These are phyloP conservation scores for Leucopternis melanops DNA, from an alignment of 2,113 vertebrate genomes.

Conservation along the genomic window DNA sequence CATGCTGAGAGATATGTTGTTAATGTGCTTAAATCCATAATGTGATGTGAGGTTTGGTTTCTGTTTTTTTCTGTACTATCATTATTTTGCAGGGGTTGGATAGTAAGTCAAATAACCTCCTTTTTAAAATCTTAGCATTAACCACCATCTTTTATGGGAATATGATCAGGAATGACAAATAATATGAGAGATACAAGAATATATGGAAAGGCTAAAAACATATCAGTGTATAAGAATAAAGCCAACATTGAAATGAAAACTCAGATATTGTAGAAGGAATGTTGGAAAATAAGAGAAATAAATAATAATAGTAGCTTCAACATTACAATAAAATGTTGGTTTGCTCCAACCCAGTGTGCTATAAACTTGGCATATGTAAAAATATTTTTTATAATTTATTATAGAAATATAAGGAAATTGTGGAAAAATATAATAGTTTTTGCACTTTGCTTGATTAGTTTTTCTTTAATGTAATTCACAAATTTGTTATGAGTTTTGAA, in stretches of 20 bases:
- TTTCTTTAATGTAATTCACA: not conserved
- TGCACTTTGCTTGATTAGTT: not conserved
- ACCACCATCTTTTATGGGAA: not conserved
- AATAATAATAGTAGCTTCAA: not conserved
- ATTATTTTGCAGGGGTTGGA: not conserved
- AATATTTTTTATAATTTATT: not conserved
- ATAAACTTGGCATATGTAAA: not conserved
- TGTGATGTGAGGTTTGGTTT: not conserved
- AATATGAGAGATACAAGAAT: not conserved
- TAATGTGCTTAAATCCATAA: not conserved
- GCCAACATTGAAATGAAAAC: not conserved
- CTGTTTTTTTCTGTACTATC: not conserved
- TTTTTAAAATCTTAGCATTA: not conserved
- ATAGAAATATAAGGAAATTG: not conserved
- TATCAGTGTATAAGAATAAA: not conserved
- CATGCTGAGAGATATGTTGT: fast-evolving
- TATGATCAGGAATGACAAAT: not conserved
- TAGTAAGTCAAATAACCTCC: not conserved
- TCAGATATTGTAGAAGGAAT: not conserved
- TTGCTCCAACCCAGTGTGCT: not conserved
- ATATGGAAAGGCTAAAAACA: not conserved
- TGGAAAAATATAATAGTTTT: not conserved
- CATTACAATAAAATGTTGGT: not conserved
- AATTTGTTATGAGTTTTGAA: not conserved
- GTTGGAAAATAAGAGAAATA: not conserved